Percentiles rank a stretch among this genome's conserved stretches.
Conservation (phyloP, 2,888 invertebrate species). For the Nomada fucata region DNA sequence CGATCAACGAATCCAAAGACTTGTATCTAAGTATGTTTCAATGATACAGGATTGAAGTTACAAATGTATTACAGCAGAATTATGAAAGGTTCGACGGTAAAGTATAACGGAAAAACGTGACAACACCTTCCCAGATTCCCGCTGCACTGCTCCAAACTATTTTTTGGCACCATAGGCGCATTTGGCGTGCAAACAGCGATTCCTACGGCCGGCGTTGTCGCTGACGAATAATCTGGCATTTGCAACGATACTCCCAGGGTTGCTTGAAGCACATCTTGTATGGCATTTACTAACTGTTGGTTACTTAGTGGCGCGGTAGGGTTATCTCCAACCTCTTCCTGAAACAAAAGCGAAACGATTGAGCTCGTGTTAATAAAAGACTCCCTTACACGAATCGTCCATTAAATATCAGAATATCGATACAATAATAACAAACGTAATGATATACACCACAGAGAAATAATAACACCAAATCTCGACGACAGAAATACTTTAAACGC, state of each 20-base stretch:
- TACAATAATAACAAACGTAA: neutral
- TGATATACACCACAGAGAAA: neutral
- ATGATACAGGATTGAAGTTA: neutral
- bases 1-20: constrained; percentile 4
- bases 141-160: constrained; percentile 39
- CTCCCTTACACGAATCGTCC: neutral
- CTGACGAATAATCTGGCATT: constrained; percentile 27
- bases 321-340: neutral
- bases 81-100: no score
- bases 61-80: no score
- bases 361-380: no score
- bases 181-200: constrained; percentile 56
- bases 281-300: constrained; percentile 36
- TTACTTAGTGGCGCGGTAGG: constrained; percentile 30
- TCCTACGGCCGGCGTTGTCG: constrained; percentile 58
- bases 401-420: neutral
- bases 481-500: no score
- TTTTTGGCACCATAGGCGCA: constrained; percentile 58
- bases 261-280: constrained; percentile 47
- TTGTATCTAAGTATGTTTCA: constrained; percentile 26
- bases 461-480: no score
- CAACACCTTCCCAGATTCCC: constrained; percentile 15
- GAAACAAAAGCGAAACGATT: neutral
- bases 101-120: neutral
- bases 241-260: constrained; percentile 51